A percentile compares a stretch with the other conserved stretches of the same genome.
phyloP scores from a whole-genome alignment of 1,140 invertebrate genomes.

The Macrotrachela quadricornifera region DNA sequence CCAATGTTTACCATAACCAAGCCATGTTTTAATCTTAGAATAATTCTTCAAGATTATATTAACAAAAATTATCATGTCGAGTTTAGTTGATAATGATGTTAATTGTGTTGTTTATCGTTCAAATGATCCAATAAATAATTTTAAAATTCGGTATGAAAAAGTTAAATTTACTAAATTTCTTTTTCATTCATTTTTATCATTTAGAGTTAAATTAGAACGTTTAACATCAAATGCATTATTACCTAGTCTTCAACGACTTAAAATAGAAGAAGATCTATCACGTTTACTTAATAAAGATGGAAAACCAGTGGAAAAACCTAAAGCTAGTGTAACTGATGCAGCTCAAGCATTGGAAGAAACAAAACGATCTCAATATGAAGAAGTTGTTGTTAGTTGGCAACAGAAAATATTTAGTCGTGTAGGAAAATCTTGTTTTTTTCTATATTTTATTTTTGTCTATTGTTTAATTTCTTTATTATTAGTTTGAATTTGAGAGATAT shows the following conservation, averaged over 20 bases:
- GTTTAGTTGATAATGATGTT: background rate
- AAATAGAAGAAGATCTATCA: background rate
- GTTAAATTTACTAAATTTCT: background rate
- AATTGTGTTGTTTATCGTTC: constrained; percentile 1
- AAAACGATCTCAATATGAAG: background rate
- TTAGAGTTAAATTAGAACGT: no score
- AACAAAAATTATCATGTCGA: no score
- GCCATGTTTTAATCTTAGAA: no score
- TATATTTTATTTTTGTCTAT: background rate
- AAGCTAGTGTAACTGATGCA: background rate
- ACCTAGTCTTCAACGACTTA: no score
- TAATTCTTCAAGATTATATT: no score
- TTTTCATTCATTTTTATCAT: background rate
- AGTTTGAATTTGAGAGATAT: constrained; percentile 1
- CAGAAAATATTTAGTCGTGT: constrained; percentile 3
- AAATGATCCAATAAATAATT: constrained; percentile 4
- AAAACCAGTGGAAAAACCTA: background rate
- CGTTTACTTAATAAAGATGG: background rate
- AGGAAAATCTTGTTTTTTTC: background rate
- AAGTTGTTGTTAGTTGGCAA: constrained; percentile 6
- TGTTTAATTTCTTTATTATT: background rate
- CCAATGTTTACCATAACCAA: no score
- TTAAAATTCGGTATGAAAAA: constrained; percentile 5
- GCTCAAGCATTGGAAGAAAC: background rate
- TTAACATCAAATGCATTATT: no score